Conservation (phyloP, 1,140 invertebrate species). For the Heliconius congener region DNA sequence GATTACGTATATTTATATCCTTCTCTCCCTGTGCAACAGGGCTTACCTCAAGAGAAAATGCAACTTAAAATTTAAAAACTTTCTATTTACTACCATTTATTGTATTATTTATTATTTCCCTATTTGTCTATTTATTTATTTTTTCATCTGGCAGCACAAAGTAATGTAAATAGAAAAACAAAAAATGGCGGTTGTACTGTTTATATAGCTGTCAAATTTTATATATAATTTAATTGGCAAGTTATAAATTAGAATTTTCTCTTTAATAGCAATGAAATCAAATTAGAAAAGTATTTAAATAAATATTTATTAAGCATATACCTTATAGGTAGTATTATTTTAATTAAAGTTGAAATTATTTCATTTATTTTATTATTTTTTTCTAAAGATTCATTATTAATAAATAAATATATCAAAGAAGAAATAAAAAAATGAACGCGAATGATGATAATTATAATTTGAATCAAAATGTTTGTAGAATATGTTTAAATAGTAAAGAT, state of each 20-base stretch:
- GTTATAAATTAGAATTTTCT: background rate
- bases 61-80: no score
- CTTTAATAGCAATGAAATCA: background rate
- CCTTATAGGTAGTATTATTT: no score
- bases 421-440: background rate
- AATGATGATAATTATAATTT: constrained; percentile 16
- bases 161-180: no score
- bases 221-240: background rate
- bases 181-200: background rate
- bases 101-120: no score
- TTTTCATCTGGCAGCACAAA: background rate
- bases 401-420: background rate
- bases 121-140: no score
- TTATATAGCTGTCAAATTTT: background rate
- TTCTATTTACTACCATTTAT: no score
- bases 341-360: no score
- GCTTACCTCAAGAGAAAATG: no score
- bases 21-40: no score
- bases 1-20: no score
- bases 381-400: background rate
- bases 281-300: background rate
- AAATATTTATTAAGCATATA: background rate
- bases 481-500: constrained; percentile 40
- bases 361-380: background rate
- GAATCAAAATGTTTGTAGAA: constrained; percentile 33